Conservation (phyloP, 1,140 invertebrate genomes). For the Melipona quadrifasciata region DNA sequence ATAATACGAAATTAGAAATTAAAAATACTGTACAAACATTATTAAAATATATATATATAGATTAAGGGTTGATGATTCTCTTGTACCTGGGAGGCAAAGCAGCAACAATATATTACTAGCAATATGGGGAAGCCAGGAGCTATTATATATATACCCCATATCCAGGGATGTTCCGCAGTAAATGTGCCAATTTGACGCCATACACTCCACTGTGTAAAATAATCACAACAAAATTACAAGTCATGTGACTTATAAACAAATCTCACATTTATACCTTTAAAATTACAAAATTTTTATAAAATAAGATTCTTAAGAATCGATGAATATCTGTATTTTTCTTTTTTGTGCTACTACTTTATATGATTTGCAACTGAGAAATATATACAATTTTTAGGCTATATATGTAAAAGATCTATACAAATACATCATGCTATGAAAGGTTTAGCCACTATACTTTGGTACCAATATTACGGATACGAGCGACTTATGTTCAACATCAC, state of each 20-base stretch:
- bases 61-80: constrained; percentile 7
- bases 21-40: neutral
- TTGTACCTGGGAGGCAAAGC: constrained; percentile 83
- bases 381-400: neutral
- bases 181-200: constrained; percentile 90
- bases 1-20: constrained; percentile 9
- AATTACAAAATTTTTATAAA: neutral
- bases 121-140: constrained; percentile 90
- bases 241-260: constrained; percentile 34
- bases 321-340: neutral
- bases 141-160: constrained; percentile 94
- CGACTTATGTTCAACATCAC: neutral
- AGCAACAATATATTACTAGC: constrained; percentile 92
- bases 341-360: neutral
- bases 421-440: neutral
- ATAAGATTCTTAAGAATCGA: neutral
- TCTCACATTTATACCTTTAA: too few species aligned
- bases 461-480: neutral
- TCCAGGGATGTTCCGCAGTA: constrained; percentile 94
- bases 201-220: constrained; percentile 87
- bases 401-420: neutral
- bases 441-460: neutral
- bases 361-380: neutral
- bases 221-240: constrained; percentile 18
- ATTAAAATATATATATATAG: neutral